Conservation (phyloP, 1,140 invertebrate species). For the Ips typographus region DNA sequence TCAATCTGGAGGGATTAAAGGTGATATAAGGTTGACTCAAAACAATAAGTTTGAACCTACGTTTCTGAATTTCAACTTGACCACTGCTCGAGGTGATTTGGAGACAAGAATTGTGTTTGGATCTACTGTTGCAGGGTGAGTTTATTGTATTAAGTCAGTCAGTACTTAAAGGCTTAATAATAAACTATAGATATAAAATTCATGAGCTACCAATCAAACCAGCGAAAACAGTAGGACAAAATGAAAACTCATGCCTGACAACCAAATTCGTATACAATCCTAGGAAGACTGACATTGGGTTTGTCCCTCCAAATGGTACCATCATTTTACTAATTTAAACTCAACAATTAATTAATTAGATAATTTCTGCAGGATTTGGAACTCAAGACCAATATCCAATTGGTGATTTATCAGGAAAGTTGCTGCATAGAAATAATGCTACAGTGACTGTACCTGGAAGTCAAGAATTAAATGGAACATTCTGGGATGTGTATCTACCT, state of each 20-base stretch:
- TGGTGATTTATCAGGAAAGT: slow-evolving; percentile 89
- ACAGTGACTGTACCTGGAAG: slow-evolving; percentile 66
- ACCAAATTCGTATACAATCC: slow-evolving; percentile 74
- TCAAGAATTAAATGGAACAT: slow-evolving; percentile 68
- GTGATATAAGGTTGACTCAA: slow-evolving; percentile 78
- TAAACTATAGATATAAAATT: slow-evolving; percentile 59
- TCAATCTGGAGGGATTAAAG: slow-evolving; percentile 78
- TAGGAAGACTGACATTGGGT: slow-evolving; percentile 57
- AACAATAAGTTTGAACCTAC: slow-evolving; percentile 83
- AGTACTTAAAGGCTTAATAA: neutral
- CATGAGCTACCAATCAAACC: slow-evolving; percentile 68
- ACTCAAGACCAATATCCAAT: slow-evolving; percentile 87
- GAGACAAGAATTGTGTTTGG: slow-evolving; percentile 66
- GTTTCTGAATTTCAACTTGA: slow-evolving; percentile 73
- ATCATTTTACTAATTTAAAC: neutral
- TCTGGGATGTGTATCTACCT: slow-evolving; percentile 85
- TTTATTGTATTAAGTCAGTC: no score
- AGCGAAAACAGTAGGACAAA: slow-evolving; percentile 52
- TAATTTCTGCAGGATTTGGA: slow-evolving; percentile 59
- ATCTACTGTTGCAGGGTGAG: slow-evolving; percentile 57
- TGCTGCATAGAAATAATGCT: slow-evolving; percentile 70
- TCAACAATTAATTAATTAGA: neutral
- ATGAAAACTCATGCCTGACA: slow-evolving; percentile 60
- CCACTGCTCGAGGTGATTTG: slow-evolving; percentile 61
- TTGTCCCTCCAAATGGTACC: slow-evolving; percentile 65